phyloP scores from a whole-genome alignment of 2,888 invertebrate genomes.

The Anoncus sp. region DNA sequence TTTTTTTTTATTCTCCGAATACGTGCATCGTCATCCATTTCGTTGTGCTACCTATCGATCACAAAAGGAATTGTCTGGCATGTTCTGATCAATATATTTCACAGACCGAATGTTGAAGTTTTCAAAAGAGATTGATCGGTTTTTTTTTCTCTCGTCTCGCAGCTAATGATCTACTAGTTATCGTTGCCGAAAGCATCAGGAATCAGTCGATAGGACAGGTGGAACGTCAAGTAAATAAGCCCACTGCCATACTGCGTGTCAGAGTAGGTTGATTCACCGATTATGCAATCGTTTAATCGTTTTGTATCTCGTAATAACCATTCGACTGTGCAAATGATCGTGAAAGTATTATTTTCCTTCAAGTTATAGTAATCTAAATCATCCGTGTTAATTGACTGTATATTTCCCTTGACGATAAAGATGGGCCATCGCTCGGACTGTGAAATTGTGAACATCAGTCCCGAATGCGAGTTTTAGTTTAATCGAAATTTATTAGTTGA shows the following conservation, averaged over 20 bases:
- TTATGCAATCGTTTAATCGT: not conserved
- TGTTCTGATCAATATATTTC: constrained; percentile 16
- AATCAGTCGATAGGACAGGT: too few relatives aligned
- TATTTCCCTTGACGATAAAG: not conserved
- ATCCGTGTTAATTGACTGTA: not conserved
- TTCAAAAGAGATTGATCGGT: constrained; percentile 23
- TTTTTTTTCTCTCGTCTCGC: constrained; percentile 12
- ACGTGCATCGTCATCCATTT: constrained; percentile 18
- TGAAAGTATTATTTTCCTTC: not conserved
- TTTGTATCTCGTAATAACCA: not conserved
- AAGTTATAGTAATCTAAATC: not conserved
- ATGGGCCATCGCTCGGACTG: too few relatives aligned
- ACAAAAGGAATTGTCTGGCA: constrained; percentile 42
- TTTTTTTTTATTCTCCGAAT: constrained; percentile 14
- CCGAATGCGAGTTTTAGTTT: too few relatives aligned
- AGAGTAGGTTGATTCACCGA: not conserved
- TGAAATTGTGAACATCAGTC: too few relatives aligned
- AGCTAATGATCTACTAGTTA: constrained; percentile 36
- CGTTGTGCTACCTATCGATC: constrained; percentile 34
- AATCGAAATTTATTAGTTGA: too few relatives aligned
- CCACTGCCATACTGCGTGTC: not conserved
- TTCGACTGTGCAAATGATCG: not conserved
- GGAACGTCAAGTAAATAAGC: too few relatives aligned
- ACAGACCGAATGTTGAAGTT: not conserved
- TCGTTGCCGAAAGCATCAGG: not conserved